phyloP scores from a whole-genome alignment of 2,797 vertebrate genomes.

The Tolypeutes matacus region DNA sequence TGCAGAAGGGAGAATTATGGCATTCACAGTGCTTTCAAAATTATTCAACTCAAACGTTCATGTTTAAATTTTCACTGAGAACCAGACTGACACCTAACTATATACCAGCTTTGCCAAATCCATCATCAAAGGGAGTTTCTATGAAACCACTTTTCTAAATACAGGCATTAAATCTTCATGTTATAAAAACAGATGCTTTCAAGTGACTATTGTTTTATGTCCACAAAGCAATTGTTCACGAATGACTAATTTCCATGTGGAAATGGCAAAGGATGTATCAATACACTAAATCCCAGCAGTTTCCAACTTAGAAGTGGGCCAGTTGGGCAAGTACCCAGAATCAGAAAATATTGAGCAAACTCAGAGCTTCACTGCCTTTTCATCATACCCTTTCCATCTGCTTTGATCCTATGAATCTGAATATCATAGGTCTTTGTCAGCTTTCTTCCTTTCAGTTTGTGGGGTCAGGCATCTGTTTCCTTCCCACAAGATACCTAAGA shows the following conservation, averaged over 20 bases:
- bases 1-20: slow-evolving; percentile 64
- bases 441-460: no score
- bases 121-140: slow-evolving; percentile 67
- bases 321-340: background rate
- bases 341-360: slow-evolving; percentile 65
- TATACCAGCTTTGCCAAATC: slow-evolving; percentile 72
- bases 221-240: slow-evolving; percentile 62
- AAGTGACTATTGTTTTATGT: slow-evolving; percentile 76
- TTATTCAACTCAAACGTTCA: slow-evolving; percentile 68
- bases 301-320: slow-evolving; percentile 72
- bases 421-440: no score
- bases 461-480: no score
- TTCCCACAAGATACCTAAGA: no score
- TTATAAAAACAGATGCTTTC: slow-evolving; percentile 82
- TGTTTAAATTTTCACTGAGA: slow-evolving; percentile 76
- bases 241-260: slow-evolving; percentile 78
- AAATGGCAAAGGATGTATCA: slow-evolving; percentile 81
- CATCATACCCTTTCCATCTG: slow-evolving; percentile 96
- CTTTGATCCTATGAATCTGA: slow-evolving; percentile 94
- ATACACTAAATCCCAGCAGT: slow-evolving; percentile 70
- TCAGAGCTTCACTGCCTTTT: background rate
- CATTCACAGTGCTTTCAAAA: slow-evolving; percentile 82
- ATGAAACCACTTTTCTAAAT: slow-evolving; percentile 73
- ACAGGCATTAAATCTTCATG: slow-evolving; percentile 76
- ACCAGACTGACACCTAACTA: slow-evolving; percentile 70